Conservation (phyloP, 2,888 invertebrate species). For the Spisula subtruncata region DNA sequence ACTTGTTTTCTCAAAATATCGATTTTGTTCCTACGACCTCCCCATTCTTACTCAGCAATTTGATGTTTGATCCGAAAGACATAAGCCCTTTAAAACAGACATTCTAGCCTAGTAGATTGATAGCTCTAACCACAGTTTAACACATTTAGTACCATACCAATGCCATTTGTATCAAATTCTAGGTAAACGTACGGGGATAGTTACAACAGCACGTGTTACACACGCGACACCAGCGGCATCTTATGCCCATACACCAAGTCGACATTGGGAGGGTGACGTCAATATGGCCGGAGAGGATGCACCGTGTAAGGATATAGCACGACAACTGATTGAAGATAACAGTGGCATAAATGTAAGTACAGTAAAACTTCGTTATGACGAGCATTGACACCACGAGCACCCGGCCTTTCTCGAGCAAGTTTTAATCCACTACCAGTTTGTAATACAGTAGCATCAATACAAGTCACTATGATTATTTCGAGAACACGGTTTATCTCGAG, state of each 20-base stretch:
- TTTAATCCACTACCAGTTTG: too few relatives aligned
- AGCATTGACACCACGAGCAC: too few relatives aligned
- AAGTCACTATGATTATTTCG: too few relatives aligned
- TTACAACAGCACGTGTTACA: conserved; percentile 83
- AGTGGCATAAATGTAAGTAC: conserved; percentile 66
- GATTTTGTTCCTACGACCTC: too few relatives aligned
- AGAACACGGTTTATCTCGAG: too few relatives aligned
- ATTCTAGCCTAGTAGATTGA: too few relatives aligned
- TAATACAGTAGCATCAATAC: too few relatives aligned
- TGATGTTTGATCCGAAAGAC: too few relatives aligned
- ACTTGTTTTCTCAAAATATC: too few relatives aligned
- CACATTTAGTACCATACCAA: not conserved
- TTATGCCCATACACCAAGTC: conserved; percentile 78
- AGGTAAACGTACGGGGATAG: conserved; percentile 83
- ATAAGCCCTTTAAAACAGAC: too few relatives aligned
- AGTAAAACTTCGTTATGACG: not conserved
- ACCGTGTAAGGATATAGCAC: conserved; percentile 67
- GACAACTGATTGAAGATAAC: conserved; percentile 65
- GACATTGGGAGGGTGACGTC: conserved; percentile 79
- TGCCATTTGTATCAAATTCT: not conserved
- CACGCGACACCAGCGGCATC: conserved; percentile 84
- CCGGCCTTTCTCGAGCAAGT: too few relatives aligned
- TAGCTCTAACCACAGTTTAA: not conserved
- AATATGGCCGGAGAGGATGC: conserved; percentile 37
- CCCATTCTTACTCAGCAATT: too few relatives aligned